Conservation (phyloP, 2,888 invertebrate species). For the Clostera curtula region DNA sequence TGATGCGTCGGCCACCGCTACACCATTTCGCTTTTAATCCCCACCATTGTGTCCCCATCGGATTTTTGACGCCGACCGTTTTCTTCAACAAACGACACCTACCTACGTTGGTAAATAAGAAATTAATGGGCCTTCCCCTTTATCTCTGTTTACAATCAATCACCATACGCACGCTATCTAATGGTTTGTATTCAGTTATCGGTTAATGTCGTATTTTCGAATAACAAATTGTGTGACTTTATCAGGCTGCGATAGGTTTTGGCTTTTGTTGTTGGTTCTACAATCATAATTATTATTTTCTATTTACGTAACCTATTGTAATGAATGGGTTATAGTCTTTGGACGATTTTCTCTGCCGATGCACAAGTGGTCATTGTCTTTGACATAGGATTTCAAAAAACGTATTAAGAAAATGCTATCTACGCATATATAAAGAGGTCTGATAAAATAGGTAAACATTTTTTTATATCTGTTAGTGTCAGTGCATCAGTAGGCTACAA, state of each 20-base stretch:
- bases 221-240: constrained; percentile 14
- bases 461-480: no score
- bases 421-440: no score
- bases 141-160: constrained; percentile 57
- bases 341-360: no score
- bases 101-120: constrained; percentile 59
- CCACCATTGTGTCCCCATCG: constrained; percentile 63
- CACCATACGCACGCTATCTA: constrained; percentile 37
- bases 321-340: no score
- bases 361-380: no score
- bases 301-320: no score
- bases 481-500: no score
- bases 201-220: constrained; percentile 11
- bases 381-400: no score
- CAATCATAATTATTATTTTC: no score
- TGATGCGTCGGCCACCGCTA: constrained; percentile 64
- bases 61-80: constrained; percentile 62
- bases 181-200: constrained; percentile 32
- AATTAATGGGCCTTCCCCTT: constrained; percentile 53
- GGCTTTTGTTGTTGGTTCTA: background rate
- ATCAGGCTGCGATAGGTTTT: constrained; percentile 9
- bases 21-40: constrained; percentile 72
- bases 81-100: constrained; percentile 48
- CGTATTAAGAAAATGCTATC: no score
- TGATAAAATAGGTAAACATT: no score